Evolutionary conservation across 2,888 invertebrate genomes (phyloP).

Genomic region (Eupithecia abbreviata): DNA sequence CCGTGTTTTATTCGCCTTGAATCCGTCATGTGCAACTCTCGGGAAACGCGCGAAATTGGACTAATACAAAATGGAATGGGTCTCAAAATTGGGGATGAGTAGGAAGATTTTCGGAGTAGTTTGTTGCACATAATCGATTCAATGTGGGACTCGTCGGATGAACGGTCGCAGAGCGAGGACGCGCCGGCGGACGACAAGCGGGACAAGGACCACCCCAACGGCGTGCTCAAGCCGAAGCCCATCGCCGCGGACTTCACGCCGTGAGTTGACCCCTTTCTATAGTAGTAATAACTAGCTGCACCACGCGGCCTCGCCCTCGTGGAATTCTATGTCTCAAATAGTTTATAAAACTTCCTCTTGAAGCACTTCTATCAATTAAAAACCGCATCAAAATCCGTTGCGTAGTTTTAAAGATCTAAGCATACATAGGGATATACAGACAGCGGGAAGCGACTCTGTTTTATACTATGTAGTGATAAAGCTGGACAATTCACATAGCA

Average conservation of each 20-base stretch:
- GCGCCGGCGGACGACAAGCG: conserved; percentile 66
- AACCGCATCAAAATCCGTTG: too few relatives aligned
- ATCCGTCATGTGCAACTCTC: conserved; percentile 84
- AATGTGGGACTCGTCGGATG: conserved; percentile 85
- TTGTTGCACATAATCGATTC: conserved; percentile 86
- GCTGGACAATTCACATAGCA: neutral
- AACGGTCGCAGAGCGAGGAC: conserved; percentile 82
- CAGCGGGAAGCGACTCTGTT: too few relatives aligned
- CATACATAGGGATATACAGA: too few relatives aligned
- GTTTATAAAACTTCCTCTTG: too few relatives aligned
- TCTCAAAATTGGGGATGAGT: conserved; percentile 67
- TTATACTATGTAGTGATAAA: too few relatives aligned
- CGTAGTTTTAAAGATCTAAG: too few relatives aligned
- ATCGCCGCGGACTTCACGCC: conserved; percentile 84
- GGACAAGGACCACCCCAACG: conserved; percentile 69
- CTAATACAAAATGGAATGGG: conserved; percentile 57
- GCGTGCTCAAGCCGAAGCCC: conserved; percentile 79
- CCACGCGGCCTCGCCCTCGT: too few relatives aligned
- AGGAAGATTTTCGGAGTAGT: conserved; percentile 84
- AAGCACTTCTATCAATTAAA: too few relatives aligned
- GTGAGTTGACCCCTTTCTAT: conserved; percentile 70
- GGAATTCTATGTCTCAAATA: too few relatives aligned
- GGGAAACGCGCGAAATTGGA: conserved; percentile 65
- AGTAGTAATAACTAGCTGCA: neutral
- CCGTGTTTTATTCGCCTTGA: conserved; percentile 85